These are phyloP conservation scores for Chromis chromis DNA, from an alignment of 2,797 vertebrate species.

Conservation along the genomic window DNA sequence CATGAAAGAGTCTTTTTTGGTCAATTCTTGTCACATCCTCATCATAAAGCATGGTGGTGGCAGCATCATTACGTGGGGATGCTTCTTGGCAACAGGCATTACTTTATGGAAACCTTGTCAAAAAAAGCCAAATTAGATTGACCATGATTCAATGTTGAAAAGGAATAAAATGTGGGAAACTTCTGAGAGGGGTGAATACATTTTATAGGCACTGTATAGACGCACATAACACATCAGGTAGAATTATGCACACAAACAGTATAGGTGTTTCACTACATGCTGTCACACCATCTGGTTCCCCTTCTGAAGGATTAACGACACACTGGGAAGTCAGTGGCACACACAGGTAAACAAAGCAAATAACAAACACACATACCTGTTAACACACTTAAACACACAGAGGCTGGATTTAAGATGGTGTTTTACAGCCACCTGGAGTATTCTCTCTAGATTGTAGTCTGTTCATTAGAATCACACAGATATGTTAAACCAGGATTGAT, in stretches of 20 bases:
- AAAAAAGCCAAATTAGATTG: too few relatives aligned
- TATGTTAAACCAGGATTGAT: not conserved
- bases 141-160: too few relatives aligned
- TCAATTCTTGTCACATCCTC: too few relatives aligned
- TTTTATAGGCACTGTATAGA: too few relatives aligned
- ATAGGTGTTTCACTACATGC: slow-evolving; percentile 17
- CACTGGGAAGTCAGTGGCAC: slow-evolving; percentile 4
- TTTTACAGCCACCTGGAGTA: not conserved
- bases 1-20: too few relatives aligned
- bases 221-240: not conserved
- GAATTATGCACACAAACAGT: slow-evolving; percentile 4
- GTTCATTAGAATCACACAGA: not conserved
- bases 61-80: too few relatives aligned
- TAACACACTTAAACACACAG: not conserved
- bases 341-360: slow-evolving; percentile 16
- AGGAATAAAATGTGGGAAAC: too few relatives aligned
- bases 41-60: too few relatives aligned
- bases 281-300: slow-evolving; percentile 41
- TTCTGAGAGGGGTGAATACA: too few relatives aligned
- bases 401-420: not conserved
- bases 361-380: not conserved
- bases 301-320: slow-evolving; percentile 23
- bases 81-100: too few relatives aligned
- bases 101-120: too few relatives aligned
- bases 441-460: not conserved